Evolutionary conservation across 2,888 invertebrate genomes (phyloP).

Genomic region (Sinelater perroti): DNA sequence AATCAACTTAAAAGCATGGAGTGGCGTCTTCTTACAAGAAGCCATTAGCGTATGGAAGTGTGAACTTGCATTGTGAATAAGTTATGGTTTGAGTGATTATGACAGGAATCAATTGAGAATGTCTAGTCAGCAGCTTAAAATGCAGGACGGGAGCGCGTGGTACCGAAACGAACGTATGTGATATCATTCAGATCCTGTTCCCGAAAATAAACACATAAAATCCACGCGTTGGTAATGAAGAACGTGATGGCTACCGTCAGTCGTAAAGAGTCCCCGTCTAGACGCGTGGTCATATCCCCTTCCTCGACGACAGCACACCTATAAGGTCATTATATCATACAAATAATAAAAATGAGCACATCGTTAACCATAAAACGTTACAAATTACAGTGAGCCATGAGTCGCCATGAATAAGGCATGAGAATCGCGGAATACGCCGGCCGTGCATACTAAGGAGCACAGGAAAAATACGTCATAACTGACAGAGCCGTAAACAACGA

Average conservation of each 20-base stretch:
- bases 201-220: slow-evolving; percentile 34
- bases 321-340: slow-evolving; percentile 51
- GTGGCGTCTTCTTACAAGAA: slow-evolving; percentile 13
- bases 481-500: slow-evolving; percentile 48
- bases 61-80: slow-evolving; percentile 18
- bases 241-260: slow-evolving; percentile 40
- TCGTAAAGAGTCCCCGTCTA: slow-evolving; percentile 42
- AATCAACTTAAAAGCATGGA: too few species aligned
- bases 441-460: slow-evolving; percentile 46
- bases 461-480: slow-evolving; percentile 55
- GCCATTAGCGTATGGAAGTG: background rate
- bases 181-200: slow-evolving; percentile 32
- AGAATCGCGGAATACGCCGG: slow-evolving; percentile 52
- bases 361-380: slow-evolving; percentile 57
- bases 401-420: slow-evolving; percentile 56
- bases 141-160: slow-evolving; percentile 16
- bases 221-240: slow-evolving; percentile 36
- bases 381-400: slow-evolving; percentile 57
- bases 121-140: slow-evolving; percentile 12
- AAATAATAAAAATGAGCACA: slow-evolving; percentile 53
- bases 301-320: slow-evolving; percentile 41
- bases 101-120: slow-evolving; percentile 6
- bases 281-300: slow-evolving; percentile 44
- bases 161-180: slow-evolving; percentile 22
- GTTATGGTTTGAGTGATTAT: slow-evolving; percentile 2